Percentiles rank a stretch among this genome's conserved stretches.
These are phyloP conservation scores for Etheostoma cragini DNA, from an alignment of 2,113 vertebrate species.

Conservation along the genomic window DNA sequence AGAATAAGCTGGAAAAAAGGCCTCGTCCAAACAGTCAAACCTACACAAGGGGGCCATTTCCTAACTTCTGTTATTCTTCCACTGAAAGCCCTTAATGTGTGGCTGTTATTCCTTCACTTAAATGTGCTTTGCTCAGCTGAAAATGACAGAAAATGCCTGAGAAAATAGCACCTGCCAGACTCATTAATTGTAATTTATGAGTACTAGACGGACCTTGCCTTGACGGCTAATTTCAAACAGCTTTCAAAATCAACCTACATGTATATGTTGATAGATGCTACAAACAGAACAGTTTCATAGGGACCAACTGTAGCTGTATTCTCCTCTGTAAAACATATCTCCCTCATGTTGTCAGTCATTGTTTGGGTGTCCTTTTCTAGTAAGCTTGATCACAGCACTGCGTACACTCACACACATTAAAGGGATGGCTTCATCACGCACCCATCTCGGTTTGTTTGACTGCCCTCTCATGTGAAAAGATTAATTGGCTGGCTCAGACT, in stretches of 20 bases:
- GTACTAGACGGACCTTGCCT: constrained; percentile 9
- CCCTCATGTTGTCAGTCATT: neutral
- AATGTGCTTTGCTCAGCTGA: constrained; percentile 49
- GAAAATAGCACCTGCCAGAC: constrained; percentile 24
- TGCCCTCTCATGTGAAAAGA: constrained; percentile 52
- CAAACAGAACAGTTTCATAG: neutral
- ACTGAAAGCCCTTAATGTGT: constrained; percentile 32
- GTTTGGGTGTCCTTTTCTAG: neutral
- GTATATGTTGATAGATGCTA: neutral
- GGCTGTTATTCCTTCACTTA: constrained; percentile 36
- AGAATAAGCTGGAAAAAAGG: constrained; percentile 4
- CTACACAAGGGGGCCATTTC: constrained; percentile 32
- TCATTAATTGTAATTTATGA: constrained; percentile 49
- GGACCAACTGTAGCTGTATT: neutral
- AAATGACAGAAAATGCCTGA: constrained; percentile 1
- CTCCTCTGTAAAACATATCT: neutral
- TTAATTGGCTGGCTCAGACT: constrained; percentile 32
- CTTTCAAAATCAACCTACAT: constrained; percentile 18
- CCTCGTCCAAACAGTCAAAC: constrained; percentile 9
- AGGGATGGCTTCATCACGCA: constrained; percentile 4
- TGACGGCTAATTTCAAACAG: constrained; percentile 42
- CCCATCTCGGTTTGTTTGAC: constrained; percentile 56
- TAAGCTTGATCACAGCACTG: constrained; percentile 4
- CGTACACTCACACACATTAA: neutral
- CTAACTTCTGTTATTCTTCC: constrained; percentile 35